These are phyloP conservation scores for Trachelus stipa DNA, from an alignment of 2,888 invertebrate species.

Conservation along the genomic window DNA sequence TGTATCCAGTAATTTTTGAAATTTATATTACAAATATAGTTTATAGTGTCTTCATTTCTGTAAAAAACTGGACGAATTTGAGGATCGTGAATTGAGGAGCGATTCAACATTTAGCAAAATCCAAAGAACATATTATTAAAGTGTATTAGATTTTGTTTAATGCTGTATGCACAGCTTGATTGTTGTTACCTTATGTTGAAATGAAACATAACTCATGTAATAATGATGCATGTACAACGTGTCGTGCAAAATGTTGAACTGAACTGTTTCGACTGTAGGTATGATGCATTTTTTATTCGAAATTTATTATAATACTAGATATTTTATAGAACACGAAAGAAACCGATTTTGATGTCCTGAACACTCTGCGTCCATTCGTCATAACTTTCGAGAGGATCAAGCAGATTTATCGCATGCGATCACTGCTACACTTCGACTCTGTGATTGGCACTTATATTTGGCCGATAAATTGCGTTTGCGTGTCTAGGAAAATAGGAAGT, in stretches of 20 bases:
- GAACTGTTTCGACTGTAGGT: not conserved
- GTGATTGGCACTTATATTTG: slow-evolving; percentile 2
- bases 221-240: too few relatives aligned
- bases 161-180: too few relatives aligned
- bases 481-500: slow-evolving; percentile 3
- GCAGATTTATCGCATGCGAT: not conserved
- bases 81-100: not conserved
- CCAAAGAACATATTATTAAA: not conserved
- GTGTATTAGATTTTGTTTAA: too few relatives aligned
- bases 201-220: not conserved
- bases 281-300: not conserved
- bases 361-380: not conserved
- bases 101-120: not conserved
- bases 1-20: not conserved
- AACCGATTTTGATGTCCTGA: not conserved
- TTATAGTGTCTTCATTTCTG: not conserved
- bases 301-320: not conserved
- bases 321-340: not conserved
- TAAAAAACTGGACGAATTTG: not conserved
- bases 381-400: not conserved
- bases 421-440: not conserved
- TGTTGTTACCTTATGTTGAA: not conserved
- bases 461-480: slow-evolving; percentile 4
- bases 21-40: not conserved
- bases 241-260: not conserved